Base-by-base conservation (phyloP, 2,888 invertebrate genomes). In the Abrostola tripartita region DNA sequence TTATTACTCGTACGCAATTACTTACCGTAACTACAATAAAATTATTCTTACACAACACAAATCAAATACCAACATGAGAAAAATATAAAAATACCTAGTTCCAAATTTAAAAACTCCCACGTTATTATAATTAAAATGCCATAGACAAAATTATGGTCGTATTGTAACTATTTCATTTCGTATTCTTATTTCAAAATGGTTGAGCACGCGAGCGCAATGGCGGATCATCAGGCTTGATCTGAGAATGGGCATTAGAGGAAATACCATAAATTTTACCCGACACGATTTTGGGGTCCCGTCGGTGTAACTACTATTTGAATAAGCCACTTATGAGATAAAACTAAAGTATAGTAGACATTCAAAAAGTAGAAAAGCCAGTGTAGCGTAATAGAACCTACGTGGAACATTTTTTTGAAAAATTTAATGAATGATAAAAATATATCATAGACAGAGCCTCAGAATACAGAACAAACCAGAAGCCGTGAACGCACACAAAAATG, bases 261-360 rank as follows among this genome's bases (percentile, higher is more conserved):
- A 68, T 76, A 60, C 61, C 67, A 78, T 66, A 68, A 62, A 78
- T 77, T 79, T 61, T 60, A 51, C 55, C 38, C 58, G 50, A 36
- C 11, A 50, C 54, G 51, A 42, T 37, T 74, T 69, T 54, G 49
- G 64, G 59, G 55, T 56, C 41, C 57, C 60, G 51, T 56, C n/a
- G 10, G 5, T 50, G 44, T 51, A 55, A 65, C 42, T 40, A 42
- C 57, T 72, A 72, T 72, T 67, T 59, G 36, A 72, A 67, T 67
- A 56, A 76, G 55, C 62, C 57, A 64, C 58, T 66, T 63, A 59
- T 53, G 24, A 60, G 52, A 72, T 65, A 58, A 56, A 35, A 5
- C 0, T 11, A 36, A 11, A 36, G n/a, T 11, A 11, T 35, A 50
- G 11, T 36, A 11, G 5, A 36, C 10, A 35, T 36, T 50, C 35